Evolutionary conservation across 2,888 invertebrate genomes (phyloP).

Genomic region (Buathra laborator): DNA sequence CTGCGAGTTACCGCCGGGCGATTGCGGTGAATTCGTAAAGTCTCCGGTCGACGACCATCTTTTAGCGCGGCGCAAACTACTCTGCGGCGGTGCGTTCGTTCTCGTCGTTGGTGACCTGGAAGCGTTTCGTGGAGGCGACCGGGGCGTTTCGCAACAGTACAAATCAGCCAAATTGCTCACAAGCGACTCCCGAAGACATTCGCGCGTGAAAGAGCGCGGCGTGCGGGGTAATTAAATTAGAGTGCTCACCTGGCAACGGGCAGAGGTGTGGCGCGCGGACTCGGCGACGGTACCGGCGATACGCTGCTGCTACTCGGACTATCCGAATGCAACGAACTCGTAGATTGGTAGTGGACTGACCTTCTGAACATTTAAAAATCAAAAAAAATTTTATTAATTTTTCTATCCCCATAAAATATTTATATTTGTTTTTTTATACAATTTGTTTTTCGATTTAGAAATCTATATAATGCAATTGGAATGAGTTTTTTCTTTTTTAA

Average conservation of each 20-base stretch:
- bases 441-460: not conserved
- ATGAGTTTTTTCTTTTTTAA: not conserved
- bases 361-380: conserved; percentile 86
- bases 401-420: too few species aligned
- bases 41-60: conserved; percentile 95
- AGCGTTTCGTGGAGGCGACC: too few species aligned
- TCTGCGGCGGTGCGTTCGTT: conserved; percentile 86
- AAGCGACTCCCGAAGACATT: conserved; percentile 29
- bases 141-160: conserved; percentile 33
- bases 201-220: conserved; percentile 3
- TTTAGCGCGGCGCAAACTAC: conserved; percentile 88
- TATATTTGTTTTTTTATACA: too few species aligned
- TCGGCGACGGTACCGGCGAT: conserved; percentile 93
- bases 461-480: not conserved
- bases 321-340: conserved; percentile 93
- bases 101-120: conserved; percentile 88
- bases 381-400: too few species aligned
- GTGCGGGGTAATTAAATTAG: conserved; percentile 57
- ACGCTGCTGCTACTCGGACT: conserved; percentile 93
- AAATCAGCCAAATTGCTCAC: conserved; percentile 60
- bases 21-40: conserved; percentile 88
- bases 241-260: conserved; percentile 84
- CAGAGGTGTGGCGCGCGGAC: conserved; percentile 90
- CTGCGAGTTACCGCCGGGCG: conserved; percentile 81
- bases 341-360: conserved; percentile 93